Evolutionary conservation across 2,113 vertebrate genomes (phyloP).

Genomic region (Datnioides undecimradiatus): DNA sequence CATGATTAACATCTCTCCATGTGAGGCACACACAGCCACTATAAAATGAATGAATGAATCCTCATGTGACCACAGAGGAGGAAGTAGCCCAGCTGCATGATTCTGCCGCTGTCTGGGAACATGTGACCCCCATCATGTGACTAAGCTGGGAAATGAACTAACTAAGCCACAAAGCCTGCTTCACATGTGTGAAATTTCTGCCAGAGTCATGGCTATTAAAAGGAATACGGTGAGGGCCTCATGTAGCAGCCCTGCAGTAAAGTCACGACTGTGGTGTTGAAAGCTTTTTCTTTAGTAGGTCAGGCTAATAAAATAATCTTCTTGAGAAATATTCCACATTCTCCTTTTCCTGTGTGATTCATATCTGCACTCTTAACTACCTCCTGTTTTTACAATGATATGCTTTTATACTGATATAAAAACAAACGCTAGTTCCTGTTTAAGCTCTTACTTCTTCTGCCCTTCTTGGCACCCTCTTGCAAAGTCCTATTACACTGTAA

Average conservation of each 20-base stretch:
- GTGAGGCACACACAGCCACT: conserved; percentile 31
- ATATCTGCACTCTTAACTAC: background rate
- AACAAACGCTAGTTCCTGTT: background rate
- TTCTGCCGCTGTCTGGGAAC: conserved; percentile 63
- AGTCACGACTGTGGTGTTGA: conserved; percentile 15
- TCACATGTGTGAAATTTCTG: conserved; percentile 48
- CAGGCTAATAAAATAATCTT: conserved; percentile 34
- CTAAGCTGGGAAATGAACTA: conserved; percentile 30
- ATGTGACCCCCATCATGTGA: conserved; percentile 76
- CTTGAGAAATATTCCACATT: conserved; percentile 30
- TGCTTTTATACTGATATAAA: background rate
- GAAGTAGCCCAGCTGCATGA: conserved; percentile 68
- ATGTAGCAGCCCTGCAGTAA: conserved; percentile 21
- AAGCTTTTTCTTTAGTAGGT: conserved; percentile 35
- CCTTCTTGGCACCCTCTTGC: background rate
- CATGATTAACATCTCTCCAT: conserved; percentile 44
- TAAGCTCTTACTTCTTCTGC: background rate
- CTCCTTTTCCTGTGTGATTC: conserved; percentile 10
- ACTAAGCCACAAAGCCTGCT: conserved; percentile 47
- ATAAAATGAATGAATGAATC: conserved; percentile 71
- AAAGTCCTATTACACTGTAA: background rate
- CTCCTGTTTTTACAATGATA: background rate
- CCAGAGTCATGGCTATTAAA: conserved; percentile 22
- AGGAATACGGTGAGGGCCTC: background rate
- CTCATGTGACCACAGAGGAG: conserved; percentile 74